Percentiles rank a stretch among this genome's conserved stretches.
phyloP scores from a whole-genome alignment of 2,888 invertebrate genomes.

The Salticus scenicus region DNA sequence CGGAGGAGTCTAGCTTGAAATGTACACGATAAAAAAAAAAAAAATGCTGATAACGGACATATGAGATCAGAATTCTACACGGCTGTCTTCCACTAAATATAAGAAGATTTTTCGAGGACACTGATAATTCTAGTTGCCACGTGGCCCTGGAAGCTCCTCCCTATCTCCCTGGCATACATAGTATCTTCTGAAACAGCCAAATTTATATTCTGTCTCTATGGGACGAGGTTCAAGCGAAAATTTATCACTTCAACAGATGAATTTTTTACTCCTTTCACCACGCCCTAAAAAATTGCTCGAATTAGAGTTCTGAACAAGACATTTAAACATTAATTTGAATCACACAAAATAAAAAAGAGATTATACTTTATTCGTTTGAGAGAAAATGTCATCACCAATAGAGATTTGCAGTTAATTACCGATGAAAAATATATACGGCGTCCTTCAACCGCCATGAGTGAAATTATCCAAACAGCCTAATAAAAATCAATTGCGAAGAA shows the following conservation, averaged over 20 bases:
- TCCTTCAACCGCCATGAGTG: too few relatives aligned
- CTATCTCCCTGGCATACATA: background rate
- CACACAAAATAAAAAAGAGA: too few relatives aligned
- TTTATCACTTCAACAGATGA: background rate
- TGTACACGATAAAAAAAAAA: background rate
- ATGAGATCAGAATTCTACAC: background rate
- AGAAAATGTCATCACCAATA: too few relatives aligned
- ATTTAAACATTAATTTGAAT: too few relatives aligned
- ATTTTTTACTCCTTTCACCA: background rate
- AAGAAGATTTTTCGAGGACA: conserved; percentile 11
- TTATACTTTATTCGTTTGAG: too few relatives aligned
- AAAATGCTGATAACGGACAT: background rate
- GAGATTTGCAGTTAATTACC: too few relatives aligned
- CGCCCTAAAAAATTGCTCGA: background rate
- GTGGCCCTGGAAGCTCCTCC: background rate
- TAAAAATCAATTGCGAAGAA: too few relatives aligned
- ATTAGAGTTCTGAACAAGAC: background rate
- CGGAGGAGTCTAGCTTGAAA: conserved; percentile 1
- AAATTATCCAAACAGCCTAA: too few relatives aligned
- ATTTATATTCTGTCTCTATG: background rate
- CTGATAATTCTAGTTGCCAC: background rate
- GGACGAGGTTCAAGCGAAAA: background rate
- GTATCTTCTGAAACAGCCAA: background rate
- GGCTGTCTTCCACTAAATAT: background rate
- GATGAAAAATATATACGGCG: too few relatives aligned